Evolutionary conservation across 1,140 invertebrate genomes (phyloP), one percentile per base, ranked within the genome.

Genomic region (Neodiprion lecontei): DNA sequence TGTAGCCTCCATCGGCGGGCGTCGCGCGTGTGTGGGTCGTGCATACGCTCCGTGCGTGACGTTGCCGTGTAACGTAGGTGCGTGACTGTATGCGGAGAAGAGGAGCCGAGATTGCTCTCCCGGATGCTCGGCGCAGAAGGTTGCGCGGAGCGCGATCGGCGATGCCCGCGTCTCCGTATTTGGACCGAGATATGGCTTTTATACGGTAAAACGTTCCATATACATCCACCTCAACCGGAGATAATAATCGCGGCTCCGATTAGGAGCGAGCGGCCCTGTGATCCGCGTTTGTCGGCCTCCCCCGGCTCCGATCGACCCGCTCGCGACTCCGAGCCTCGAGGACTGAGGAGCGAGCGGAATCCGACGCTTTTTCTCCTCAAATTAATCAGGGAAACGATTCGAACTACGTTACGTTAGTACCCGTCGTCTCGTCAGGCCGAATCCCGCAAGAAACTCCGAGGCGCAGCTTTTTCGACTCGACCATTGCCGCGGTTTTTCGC

Each of bases 1-100:
- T 85, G 83, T 79, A 70, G 78, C 70, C 81, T 80, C 82, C 84
- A 79, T 79, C 77, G 82, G 81, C 78, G 77, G 75, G 72, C 61
- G 47, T 40, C 17, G 67, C 53, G 47, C 72, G 65, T 48, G 65
- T 47, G 61, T 11, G 53, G 21, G 12, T 65, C 1, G 61, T 65
- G 61, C 12, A 21, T 65, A 21, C 61, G 61, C 61, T 40, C 28
- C 28, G 28, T 40, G 28, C 28, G 28, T 40, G 28, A 40, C 28
- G 28, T 40, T 40, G 28, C 28, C 28, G 28, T 40, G 28, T 40
- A 40, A 69, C 66, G 66, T 9, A 14, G 28, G 14, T 17, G 47
- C 68, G 49, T 65, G n/a, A 69, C 17, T 67, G 61, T 72, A 73
- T 79, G 75, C 79, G 67, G 53, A 0, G n/a, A 12, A 61, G 53